Evolutionary conservation across 2,888 invertebrate genomes (phyloP), one percentile per base, ranked within the genome.

Genomic region (Drosophila infuscata): DNA sequence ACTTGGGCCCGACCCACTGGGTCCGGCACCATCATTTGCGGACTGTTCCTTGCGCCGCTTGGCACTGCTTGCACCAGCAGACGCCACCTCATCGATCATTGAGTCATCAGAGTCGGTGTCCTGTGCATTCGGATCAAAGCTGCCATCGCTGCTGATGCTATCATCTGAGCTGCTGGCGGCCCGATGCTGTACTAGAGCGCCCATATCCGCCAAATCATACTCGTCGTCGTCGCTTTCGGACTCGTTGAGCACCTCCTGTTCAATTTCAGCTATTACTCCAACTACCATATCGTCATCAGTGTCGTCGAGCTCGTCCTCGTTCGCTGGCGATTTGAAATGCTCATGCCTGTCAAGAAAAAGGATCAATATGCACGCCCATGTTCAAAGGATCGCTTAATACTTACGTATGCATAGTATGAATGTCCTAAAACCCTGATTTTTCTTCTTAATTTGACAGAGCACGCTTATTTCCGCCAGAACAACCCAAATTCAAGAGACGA

Each of bases 101-200:
- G 91, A 90, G 66, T 86, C 90, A 79, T 92, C 92, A 3, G 92
- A 91, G 49, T 92, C 93, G 5, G 91, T 84, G 65, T 92, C 92
- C 53, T 82, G 88, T 0, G 75, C 87, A 70, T 89, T 81, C 4
- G 85, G 88, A 59, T 90, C 88, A 53, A 90, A 89, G 62, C 84
- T 88, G n/a, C 46, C 86, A 54, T 82, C 87, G 60, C 76, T 82
- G 58, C 84, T 89, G 43, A 78, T 92, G 93, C 92, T 71, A 94
- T 95, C 88, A 96, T 97, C 79, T 0, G 77, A 74, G 38, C 85
- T 81, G 15, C 17, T 54, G 30, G 25, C 25, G 56, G 61, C 0
- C 52, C 64, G 62, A 46, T 53, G 65, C 3, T 65, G 82, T 63
- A 20, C 70, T 17, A 77, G 84, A 0, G 61, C 73, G 9, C 57